Conservation (phyloP, 2,888 invertebrate species). For the Toxonevra muliebris region DNA sequence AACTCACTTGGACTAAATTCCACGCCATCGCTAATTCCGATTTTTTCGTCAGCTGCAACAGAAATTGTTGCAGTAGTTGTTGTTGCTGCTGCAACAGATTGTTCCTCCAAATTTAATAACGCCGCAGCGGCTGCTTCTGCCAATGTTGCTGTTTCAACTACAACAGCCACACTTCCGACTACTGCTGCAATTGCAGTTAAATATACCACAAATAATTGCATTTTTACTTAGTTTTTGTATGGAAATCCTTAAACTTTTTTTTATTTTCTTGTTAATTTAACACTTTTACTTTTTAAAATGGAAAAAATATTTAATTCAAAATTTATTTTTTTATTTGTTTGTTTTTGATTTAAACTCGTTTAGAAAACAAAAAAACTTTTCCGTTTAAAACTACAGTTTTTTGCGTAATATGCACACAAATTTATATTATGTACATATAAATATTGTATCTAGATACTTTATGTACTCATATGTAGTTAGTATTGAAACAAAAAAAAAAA, state of each 20-base stretch:
- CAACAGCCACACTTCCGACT: conserved; percentile 54
- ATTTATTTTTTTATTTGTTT: conserved; percentile 20
- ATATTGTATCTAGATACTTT: conserved; percentile 18
- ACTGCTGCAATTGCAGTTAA: conserved; percentile 45
- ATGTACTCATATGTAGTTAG: neutral
- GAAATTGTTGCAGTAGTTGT: conserved; percentile 24
- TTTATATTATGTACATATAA: neutral
- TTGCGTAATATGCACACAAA: too few relatives aligned
- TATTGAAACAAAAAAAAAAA: neutral
- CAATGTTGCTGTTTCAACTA: conserved; percentile 41
- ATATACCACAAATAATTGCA: conserved; percentile 51
- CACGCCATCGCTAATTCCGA: conserved; percentile 31
- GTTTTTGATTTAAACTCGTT: conserved; percentile 13
- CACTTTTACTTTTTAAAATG: conserved; percentile 1
- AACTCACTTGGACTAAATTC: conserved; percentile 42
- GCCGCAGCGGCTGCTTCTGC: conserved; percentile 33
- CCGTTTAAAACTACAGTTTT: too few relatives aligned
- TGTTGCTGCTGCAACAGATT: conserved; percentile 21
- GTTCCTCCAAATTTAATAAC: conserved; percentile 23
- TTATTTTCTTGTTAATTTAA: conserved; percentile 29
- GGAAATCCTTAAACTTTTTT: conserved; percentile 26
- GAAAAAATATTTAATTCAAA: conserved; percentile 1
- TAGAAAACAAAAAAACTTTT: neutral
- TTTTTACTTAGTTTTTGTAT: conserved; percentile 44
- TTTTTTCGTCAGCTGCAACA: conserved; percentile 38